Evolutionary conservation across 2,797 vertebrate genomes (phyloP), one percentile per base, ranked within the genome.

Genomic region (Galagoides demidoff): DNA sequence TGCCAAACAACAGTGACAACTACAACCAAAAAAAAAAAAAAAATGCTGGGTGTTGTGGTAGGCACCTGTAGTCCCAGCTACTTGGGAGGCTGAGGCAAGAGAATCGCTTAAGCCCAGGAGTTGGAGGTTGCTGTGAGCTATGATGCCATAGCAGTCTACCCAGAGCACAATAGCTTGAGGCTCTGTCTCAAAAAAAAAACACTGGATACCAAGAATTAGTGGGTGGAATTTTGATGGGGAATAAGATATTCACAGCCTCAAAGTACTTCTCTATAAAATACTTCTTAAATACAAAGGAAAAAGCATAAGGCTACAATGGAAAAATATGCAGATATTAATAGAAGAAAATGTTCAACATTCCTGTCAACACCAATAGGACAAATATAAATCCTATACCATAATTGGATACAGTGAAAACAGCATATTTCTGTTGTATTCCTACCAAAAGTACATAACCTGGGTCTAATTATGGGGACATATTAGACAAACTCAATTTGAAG

Each of bases 271-370:
- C 37, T 63, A n/a, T 37, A 39, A 73, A 83, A 82, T 74, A 23
- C 73, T 90, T 57, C 83, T 55, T 74, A 92, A 77, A n/a, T 66
- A 34, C 74, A 89, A 82, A 86, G 27, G 71, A 29, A 71, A 76
- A 63, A 66, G 25, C 34, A 8, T 49, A 57, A 74, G 23, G 70
- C 79, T 45, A 82, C 76, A 73, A 17, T 55, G 90, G 84, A 55
- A 95, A 95, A 37, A 82, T 19, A 19, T 59, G 13, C 59, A 64
- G 19, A 34, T n/a, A 37, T 78, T 82, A 66, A 29, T n/a, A n/a
- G 84, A 70, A 87, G 66, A 49, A 81, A 63, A 20, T 77, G 63
- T 66, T 93, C 49, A 77, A 93, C 88, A 55, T 84, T 71, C 77
- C 39, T 79, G 31, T 11, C 25, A 79, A 39, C 29, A 34, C 34